These are phyloP conservation scores for Mythimna vitellina DNA, from an alignment of 2,888 invertebrate genomes.

Conservation along the genomic window DNA sequence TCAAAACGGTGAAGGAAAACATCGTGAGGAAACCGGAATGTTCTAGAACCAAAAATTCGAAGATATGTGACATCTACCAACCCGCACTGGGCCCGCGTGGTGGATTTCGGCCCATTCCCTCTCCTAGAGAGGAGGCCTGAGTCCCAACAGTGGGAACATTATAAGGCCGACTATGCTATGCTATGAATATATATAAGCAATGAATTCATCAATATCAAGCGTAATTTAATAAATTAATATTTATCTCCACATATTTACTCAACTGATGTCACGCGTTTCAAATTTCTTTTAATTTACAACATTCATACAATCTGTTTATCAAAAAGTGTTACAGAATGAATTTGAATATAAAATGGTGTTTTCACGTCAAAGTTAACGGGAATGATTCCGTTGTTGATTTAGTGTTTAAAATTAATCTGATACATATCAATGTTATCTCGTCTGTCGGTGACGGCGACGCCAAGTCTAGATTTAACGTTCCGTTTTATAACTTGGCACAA, in stretches of 20 bases:
- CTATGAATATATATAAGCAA: too few species aligned
- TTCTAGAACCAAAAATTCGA: too few species aligned
- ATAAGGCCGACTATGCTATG: too few species aligned
- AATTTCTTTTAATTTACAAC: constrained; percentile 13
- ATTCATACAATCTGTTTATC: constrained; percentile 12
- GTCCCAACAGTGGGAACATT: too few species aligned
- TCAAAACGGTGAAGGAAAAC: too few species aligned
- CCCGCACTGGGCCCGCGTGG: too few species aligned
- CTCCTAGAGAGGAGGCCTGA: too few species aligned
- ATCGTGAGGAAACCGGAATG: too few species aligned
- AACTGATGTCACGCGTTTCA: constrained; percentile 27
- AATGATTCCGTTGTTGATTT: constrained; percentile 52
- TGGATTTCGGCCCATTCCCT: too few species aligned
- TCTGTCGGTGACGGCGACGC: constrained; percentile 50
- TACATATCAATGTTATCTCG: constrained; percentile 39
- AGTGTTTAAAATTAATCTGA: constrained; percentile 32
- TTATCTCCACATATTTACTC: constrained; percentile 14
- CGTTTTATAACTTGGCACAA: constrained; percentile 46
- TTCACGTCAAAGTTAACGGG: constrained; percentile 47
- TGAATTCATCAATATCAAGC: constrained; percentile 20
- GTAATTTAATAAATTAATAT: constrained; percentile 29
- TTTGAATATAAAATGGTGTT: constrained; percentile 46
- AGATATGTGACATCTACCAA: too few species aligned
- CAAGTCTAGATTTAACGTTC: constrained; percentile 44
- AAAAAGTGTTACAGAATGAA: constrained; percentile 17